Percentiles rank a stretch among this genome's conserved stretches.
These are phyloP conservation scores for Gila robusta DNA, from an alignment of 2,797 vertebrate species.

Conservation along the genomic window DNA sequence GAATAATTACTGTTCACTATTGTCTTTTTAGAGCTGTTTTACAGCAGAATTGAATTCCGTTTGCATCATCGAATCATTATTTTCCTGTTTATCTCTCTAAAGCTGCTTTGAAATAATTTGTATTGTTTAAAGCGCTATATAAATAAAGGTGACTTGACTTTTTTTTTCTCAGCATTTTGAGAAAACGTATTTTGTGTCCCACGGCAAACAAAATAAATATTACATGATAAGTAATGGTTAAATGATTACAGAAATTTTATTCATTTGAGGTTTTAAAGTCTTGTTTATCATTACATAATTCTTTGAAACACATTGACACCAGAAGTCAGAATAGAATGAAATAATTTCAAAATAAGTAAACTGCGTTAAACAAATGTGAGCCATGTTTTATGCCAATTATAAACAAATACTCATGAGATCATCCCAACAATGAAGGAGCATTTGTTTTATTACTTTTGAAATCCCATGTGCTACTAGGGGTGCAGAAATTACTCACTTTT, in stretches of 20 bases:
- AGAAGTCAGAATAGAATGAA: not conserved
- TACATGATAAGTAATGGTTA: not conserved
- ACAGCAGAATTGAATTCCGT: not conserved
- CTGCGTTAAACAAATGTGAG: not conserved
- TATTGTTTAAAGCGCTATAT: not conserved
- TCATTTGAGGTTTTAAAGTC: not conserved
- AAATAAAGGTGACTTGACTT: no score
- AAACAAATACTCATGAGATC: not conserved
- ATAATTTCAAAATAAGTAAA: not conserved
- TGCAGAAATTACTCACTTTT: constrained; percentile 9
- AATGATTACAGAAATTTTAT: not conserved
- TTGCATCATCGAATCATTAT: not conserved
- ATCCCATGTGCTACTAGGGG: not conserved
- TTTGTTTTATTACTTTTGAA: not conserved
- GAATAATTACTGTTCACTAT: not conserved
- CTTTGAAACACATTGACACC: not conserved
- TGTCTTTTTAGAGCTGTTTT: not conserved
- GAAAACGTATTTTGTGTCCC: not conserved
- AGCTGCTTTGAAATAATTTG: not conserved
- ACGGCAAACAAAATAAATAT: not conserved
- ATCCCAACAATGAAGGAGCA: not conserved
- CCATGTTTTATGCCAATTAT: not conserved
- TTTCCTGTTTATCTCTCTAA: not conserved
- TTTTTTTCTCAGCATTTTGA: not conserved
- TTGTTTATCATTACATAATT: not conserved